Evolutionary conservation across 2,797 vertebrate genomes (phyloP), one percentile per base, ranked within the genome.

Genomic region (Lutjanus argentimaculatus): DNA sequence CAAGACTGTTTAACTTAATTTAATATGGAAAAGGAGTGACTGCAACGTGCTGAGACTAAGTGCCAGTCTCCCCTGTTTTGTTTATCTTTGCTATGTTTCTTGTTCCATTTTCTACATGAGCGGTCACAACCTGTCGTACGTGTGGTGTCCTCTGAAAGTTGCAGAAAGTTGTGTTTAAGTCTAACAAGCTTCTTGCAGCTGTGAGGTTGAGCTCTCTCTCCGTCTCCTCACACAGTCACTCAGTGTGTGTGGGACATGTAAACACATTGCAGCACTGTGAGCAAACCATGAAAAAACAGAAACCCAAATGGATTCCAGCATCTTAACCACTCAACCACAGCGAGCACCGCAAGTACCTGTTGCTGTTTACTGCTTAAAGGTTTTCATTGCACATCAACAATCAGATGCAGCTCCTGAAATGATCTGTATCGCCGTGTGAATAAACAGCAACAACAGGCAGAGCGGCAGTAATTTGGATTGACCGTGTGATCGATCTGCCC

Each of bases 401-500:
- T 81, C 62, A 62, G 59, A 71, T 16, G 45, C 72, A 64, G 57
- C 81, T 80, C 59, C 67, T 59, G 25, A 53, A 59, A 13, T 22
- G 56, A 84, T 73, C 57, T 75, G 75, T 62, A 51, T 78, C 61
- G 66, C 30, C 70, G 67, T 77, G 69, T 55, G 82, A 85, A 84
- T 72, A 57, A 85, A 85, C 73, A 71, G 76, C 58, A 80, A 57
- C 70, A 80, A 61, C 78, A 77, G 81, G 55, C 64, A 67, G 64
- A 69, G 74, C 71, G 25, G 75, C 70, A 62, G 83, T 88, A 71
- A 85, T 85, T 89, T 85, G 67, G 69, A 82, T 73, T 90, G 84
- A 87, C 75, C 81, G 79, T 72, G 49, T 86, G 86, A 91, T 90
- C 82, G 51, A 86, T 91, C 73, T 75, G 66, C 84, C 73, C 83